Percentiles rank a stretch among this genome's conserved stretches.
These are phyloP conservation scores for Pristionchus arcanus DNA, from an alignment of 2,888 invertebrate species.

Conservation along the genomic window DNA sequence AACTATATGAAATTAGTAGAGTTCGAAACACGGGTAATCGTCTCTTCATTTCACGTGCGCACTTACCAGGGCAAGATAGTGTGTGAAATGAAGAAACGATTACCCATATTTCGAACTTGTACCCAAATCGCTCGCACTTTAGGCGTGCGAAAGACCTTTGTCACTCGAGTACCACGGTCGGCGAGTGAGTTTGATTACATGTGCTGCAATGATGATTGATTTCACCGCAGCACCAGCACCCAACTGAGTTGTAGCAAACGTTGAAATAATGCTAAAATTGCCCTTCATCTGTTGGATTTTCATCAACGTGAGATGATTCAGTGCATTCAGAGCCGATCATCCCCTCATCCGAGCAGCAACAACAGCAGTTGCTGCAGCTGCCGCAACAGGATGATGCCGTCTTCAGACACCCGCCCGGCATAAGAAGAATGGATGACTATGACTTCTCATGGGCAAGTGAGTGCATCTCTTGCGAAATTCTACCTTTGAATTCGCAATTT, in stretches of 20 bases:
- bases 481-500: background rate
- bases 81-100: no score
- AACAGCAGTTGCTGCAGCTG: background rate
- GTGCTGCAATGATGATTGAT: background rate
- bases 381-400: constrained; percentile 7
- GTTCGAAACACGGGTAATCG: no score
- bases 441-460: constrained; percentile 44
- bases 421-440: constrained; percentile 39
- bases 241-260: background rate
- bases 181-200: background rate
- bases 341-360: background rate
- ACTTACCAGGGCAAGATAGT: no score
- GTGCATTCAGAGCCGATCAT: background rate
- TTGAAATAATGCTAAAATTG: background rate
- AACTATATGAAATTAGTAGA: background rate
- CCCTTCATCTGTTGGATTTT: background rate
- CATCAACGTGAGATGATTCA: background rate
- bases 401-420: background rate
- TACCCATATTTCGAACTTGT: no score
- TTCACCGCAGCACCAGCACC: background rate
- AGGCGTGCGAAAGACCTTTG: background rate
- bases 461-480: background rate
- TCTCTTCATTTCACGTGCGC: no score
- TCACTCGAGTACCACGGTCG: background rate
- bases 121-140: background rate